Base-by-base conservation (phyloP, 2,888 invertebrate genomes). In the Andrena minutula region DNA sequence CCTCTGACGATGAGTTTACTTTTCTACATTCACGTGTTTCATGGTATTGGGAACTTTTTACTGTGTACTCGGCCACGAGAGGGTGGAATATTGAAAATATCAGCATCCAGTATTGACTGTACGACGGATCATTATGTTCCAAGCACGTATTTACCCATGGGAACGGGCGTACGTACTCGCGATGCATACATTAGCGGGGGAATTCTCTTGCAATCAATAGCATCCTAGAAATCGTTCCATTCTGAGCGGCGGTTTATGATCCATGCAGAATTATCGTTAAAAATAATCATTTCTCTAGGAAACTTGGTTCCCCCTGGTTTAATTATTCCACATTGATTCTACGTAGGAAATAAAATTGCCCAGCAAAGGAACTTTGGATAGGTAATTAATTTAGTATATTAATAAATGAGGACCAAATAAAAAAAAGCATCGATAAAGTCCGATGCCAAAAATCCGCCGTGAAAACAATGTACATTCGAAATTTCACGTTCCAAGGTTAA, bases 81-180 rank as follows among this genome's bases (percentile, higher is more conserved):
- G 58, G 32, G 51, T 26, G 23, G 75, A 73, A 56, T 70, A 79
- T 72, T 75, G 75, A 81, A 78, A 75, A 77, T 72, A 81, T 61
- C 79, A 61, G 68, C 49, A 71, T 66, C 32, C 41, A 8, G 66
- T 75, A 80, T 83, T 84, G 83, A 79, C 75, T 79, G 68, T 76
- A 72, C 75, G 74, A 68, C 65, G 56, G 72, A 81, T 84, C 79
- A 79, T 84, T 85, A 84, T 47, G 76, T 75, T 72, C 76, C 64
- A 47, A 64, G 84, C 84, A 84, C 85, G 84, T 84, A 84, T 61
- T 74, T 69, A 56, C 79, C 80, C 74, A 79, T 69, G 79, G 82
- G 79, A 73, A 65, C 41, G 71, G 68, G 65, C 69, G 65, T 72
- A 66, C 74, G 75, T 76, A 79, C 84, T 58, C 51, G 74, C n/a